phyloP scores from a whole-genome alignment of 35 echinoderm and acorn worm species.

The Heliocidaris erythrogramma region DNA sequence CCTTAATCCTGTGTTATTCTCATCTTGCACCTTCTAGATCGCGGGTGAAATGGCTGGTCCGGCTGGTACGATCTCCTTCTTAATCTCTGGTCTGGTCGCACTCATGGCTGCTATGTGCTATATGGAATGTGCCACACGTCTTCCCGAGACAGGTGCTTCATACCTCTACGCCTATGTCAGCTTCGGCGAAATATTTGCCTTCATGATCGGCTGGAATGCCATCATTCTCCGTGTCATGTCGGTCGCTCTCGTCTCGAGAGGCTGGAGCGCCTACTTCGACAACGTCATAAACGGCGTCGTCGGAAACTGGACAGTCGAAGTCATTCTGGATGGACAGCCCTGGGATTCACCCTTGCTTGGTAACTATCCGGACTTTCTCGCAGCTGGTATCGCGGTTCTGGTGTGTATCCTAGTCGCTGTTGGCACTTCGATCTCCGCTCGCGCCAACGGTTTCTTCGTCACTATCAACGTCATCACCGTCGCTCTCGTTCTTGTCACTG shows the following conservation, averaged over 20 bases:
- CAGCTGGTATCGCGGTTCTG: slow-evolving; percentile 49
- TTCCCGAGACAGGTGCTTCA: slow-evolving; percentile 68
- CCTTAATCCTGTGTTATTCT: not conserved
- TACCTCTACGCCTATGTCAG: slow-evolving; percentile 80
- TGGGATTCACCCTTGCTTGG: slow-evolving; percentile 61
- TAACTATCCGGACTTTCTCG: slow-evolving; percentile 70
- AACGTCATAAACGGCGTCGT: slow-evolving; percentile 58
- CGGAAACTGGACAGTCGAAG: slow-evolving; percentile 61
- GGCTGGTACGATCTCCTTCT: slow-evolving; percentile 54
- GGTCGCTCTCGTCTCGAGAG: slow-evolving; percentile 55
- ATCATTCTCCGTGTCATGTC: slow-evolving; percentile 60
- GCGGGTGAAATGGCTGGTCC: slow-evolving; percentile 71
- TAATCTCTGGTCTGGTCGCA: slow-evolving; percentile 58
- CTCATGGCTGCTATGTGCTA: slow-evolving; percentile 76
- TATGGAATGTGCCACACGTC: slow-evolving; percentile 63
- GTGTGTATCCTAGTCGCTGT: slow-evolving; percentile 61
- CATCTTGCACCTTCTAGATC: not conserved
- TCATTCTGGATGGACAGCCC: slow-evolving; percentile 54
- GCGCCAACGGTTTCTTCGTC: slow-evolving; percentile 67
- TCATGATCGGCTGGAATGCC: slow-evolving; percentile 80
- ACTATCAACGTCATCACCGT: slow-evolving; percentile 68
- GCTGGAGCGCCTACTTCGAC: slow-evolving; percentile 85
- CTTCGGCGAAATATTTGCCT: slow-evolving; percentile 75
- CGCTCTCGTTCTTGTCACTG: slow-evolving; percentile 49
- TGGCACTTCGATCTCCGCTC: slow-evolving; percentile 62